Evolutionary conservation across 1,140 invertebrate species (phyloP), one percentile per base, ranked within the genome.

Genomic region (Xylocopa sonorina): DNA sequence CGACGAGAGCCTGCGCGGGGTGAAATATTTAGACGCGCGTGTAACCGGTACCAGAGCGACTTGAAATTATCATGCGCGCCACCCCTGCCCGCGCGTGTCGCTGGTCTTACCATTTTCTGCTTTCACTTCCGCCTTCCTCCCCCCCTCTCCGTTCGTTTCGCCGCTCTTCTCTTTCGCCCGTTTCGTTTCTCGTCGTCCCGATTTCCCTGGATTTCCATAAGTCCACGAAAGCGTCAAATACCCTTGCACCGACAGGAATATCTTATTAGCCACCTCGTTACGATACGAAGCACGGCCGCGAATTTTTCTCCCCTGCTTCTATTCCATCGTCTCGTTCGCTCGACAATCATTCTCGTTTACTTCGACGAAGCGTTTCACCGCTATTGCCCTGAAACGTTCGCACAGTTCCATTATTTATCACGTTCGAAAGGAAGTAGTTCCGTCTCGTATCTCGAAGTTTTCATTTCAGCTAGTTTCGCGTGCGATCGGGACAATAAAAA

Each of bases 201-300:
- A n/a, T 77, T 77, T 67, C 29, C 50, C 27, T 18, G 76, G 64
- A 84, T 86, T 84, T 84, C 69, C 82, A 82, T 80, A 80, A 84
- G 73, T 82, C 77, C 74, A 67, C 78, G 50, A 62, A 78, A 83
- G 77, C 58, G 82, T 80, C 67, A 50, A 74, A 75, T 75, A 64
- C 48, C n/a, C 27, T 64, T 41, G 43, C n/a, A 66, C 58, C 68
- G 50, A 18, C 41, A 16, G 58, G n/a, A 78, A 62, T 72, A 72
- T 46, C 38, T 43, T 55, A 41, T 64, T 18, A 46, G 76, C 21
- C 21, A 12, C 14, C 29, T 48, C 29, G 27, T 43, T 18, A 29
- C 43, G 50, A 55, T 24, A 57, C 38, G 38, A 48, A 46, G 48
- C 41, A 72, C 69, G 18, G 4, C 1, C 21, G 38, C 3, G 32